phyloP scores from a whole-genome alignment of 2,797 vertebrate genomes.

The Oryzias dopingdopingensis region DNA sequence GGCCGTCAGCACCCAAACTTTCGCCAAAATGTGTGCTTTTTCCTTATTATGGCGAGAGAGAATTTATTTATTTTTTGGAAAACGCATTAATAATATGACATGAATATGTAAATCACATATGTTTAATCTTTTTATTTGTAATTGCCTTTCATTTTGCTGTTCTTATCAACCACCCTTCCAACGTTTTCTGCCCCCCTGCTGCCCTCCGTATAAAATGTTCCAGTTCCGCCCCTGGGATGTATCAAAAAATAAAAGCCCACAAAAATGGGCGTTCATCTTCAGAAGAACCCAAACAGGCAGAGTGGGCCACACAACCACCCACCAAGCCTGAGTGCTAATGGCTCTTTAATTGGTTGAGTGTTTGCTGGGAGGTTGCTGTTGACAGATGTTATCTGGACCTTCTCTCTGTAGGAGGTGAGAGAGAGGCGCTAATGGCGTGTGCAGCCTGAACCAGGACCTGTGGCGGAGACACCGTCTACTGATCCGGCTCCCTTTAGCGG shows the following conservation, averaged over 20 bases:
- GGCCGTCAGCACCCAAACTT: too few relatives aligned
- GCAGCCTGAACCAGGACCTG: slow-evolving; percentile 39
- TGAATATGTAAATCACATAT: too few relatives aligned
- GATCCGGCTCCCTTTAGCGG: slow-evolving; percentile 54
- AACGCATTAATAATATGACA: too few relatives aligned
- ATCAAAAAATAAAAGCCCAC: slow-evolving; percentile 1
- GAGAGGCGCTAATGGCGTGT: slow-evolving; percentile 52
- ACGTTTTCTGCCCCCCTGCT: too few relatives aligned
- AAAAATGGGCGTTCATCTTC: slow-evolving; percentile 20
- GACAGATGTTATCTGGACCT: slow-evolving; percentile 64
- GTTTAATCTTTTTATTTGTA: too few relatives aligned
- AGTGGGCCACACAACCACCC: slow-evolving; percentile 46
- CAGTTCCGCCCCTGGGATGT: too few relatives aligned
- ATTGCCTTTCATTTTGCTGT: too few relatives aligned
- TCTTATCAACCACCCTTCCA: too few relatives aligned
- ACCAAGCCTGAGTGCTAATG: slow-evolving; percentile 52
- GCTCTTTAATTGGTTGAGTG: slow-evolving; percentile 69
- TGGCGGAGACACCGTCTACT: slow-evolving; percentile 45
- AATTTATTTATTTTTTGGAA: too few relatives aligned
- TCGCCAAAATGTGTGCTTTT: too few relatives aligned
- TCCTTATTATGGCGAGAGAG: too few relatives aligned
- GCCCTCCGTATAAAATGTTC: too few relatives aligned
- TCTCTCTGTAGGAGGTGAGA: slow-evolving; percentile 56
- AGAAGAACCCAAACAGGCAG: slow-evolving; percentile 36
- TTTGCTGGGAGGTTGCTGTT: slow-evolving; percentile 54